Evolutionary conservation across 2,888 invertebrate species (phyloP).

Genomic region (Synergus umbraculus): DNA sequence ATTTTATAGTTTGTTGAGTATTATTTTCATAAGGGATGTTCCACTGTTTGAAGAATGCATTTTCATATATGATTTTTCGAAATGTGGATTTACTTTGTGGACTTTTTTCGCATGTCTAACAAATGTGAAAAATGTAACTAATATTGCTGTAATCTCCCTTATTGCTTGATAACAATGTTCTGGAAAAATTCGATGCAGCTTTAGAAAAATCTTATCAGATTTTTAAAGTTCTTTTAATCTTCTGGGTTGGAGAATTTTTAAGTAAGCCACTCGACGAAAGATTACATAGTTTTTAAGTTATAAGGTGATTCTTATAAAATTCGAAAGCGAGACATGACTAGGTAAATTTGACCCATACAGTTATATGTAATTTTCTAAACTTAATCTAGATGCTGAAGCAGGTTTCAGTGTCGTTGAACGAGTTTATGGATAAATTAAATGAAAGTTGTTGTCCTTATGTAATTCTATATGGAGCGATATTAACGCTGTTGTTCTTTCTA

Average conservation of each 20-base stretch:
- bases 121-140: too few relatives aligned
- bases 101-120: too few relatives aligned
- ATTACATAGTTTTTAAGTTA: neutral
- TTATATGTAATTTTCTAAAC: neutral
- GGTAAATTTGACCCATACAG: neutral
- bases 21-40: too few relatives aligned
- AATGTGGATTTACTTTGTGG: too few relatives aligned
- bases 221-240: neutral
- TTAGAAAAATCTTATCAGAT: too few relatives aligned
- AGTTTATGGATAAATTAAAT: neutral
- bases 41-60: too few relatives aligned
- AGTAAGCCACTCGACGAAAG: neutral
- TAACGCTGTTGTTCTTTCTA: neutral
- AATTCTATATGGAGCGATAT: neutral
- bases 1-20: neutral
- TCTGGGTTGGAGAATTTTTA: neutral
- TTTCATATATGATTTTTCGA: too few relatives aligned
- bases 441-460: slow-evolving; percentile 1
- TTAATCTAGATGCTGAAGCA: neutral
- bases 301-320: slow-evolving; percentile 1
- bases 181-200: too few relatives aligned
- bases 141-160: too few relatives aligned
- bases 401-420: neutral
- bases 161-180: too few relatives aligned
- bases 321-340: slow-evolving; percentile 2